phyloP scores from a whole-genome alignment of 1,140 invertebrate species.

The Ladona fulva region DNA sequence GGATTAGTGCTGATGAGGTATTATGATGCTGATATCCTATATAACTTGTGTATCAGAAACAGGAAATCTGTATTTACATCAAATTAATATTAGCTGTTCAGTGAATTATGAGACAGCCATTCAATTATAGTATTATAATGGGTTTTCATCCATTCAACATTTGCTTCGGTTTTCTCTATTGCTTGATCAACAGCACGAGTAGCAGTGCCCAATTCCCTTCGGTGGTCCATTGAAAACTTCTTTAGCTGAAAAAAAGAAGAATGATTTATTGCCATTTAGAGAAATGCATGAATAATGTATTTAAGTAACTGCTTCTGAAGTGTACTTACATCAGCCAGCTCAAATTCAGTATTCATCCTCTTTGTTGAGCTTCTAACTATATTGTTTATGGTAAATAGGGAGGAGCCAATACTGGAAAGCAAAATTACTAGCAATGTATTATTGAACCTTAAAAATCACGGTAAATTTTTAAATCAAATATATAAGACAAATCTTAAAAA shows the following conservation, averaged over 20 bases:
- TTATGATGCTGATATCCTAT: neutral
- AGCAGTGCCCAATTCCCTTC: constrained; percentile 50
- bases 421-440: neutral
- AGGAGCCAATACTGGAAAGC: constrained; percentile 56
- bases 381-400: constrained; percentile 55
- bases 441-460: too few relatives aligned
- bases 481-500: too few relatives aligned
- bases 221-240: constrained; percentile 49
- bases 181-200: constrained; percentile 62
- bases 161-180: constrained; percentile 65
- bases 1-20: neutral
- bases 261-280: neutral
- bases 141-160: constrained; percentile 68
- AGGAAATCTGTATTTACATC: neutral
- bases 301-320: neutral
- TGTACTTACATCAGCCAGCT: constrained; percentile 60
- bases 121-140: constrained; percentile 61
- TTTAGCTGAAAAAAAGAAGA: constrained; percentile 42
- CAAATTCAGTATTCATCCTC: constrained; percentile 60
- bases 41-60: neutral
- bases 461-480: neutral
- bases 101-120: constrained; percentile 49
- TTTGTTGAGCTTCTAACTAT: constrained; percentile 62
- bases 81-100: neutral
- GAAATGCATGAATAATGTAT: neutral